Evolutionary conservation across 2,113 vertebrate species (phyloP).

Genomic region (Tenrec ecaudatus): DNA sequence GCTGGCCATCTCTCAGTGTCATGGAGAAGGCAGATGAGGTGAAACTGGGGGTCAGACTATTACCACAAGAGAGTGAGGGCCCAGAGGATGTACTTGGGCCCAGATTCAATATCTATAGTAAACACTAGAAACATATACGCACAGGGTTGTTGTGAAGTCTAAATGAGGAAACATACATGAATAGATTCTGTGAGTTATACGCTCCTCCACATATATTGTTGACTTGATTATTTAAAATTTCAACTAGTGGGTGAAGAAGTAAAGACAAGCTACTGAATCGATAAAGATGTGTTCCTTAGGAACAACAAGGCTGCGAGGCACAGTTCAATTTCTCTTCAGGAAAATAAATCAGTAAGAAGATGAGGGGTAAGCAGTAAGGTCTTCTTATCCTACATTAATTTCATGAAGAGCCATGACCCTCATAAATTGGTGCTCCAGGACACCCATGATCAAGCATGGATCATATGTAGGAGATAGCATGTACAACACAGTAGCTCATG

Average conservation of each 20-base stretch:
- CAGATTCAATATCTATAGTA: background rate
- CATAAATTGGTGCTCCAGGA: constrained; percentile 61
- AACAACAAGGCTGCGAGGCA: background rate
- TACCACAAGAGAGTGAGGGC: background rate
- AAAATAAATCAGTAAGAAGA: background rate
- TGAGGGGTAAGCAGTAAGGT: background rate
- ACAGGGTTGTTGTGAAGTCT: background rate
- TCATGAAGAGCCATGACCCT: constrained; percentile 39
- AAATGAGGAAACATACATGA: background rate
- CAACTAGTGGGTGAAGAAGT: background rate
- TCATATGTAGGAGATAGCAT: constrained; percentile 41
- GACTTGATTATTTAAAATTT: background rate
- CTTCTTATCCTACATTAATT: constrained; percentile 37
- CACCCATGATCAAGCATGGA: constrained; percentile 46
- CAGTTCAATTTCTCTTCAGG: background rate
- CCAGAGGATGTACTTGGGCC: background rate
- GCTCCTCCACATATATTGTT: background rate
- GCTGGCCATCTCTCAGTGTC: background rate
- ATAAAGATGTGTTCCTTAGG: background rate
- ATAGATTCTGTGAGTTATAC: background rate
- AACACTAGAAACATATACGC: background rate
- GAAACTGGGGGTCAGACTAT: background rate
- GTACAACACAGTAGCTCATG: constrained; percentile 8
- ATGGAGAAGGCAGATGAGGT: fast-evolving
- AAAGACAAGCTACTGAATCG: background rate